Evolutionary conservation across 2,797 vertebrate genomes (phyloP), one percentile per base, ranked within the genome.

Genomic region (Philypnodon macrostomus): DNA sequence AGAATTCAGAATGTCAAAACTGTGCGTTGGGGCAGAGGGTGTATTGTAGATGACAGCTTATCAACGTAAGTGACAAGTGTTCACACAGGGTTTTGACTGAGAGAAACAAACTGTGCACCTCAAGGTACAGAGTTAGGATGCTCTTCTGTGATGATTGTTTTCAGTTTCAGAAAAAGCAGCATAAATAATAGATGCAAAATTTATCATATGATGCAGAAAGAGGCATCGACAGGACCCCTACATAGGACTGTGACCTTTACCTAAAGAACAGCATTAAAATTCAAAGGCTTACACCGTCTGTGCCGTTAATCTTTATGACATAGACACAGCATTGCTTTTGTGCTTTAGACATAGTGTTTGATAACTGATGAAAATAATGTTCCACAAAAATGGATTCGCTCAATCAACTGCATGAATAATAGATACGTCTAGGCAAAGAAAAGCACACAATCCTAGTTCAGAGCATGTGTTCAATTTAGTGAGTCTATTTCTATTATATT

Each of bases 21-120:
- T 45, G 49, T 57, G 23, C 32, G 7, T 30, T 18, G 9, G 34
- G 45, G 46, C 36, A 12, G 15, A 55, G 26, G n/a, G 44, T 53
- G 29, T 63, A 63, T 61, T 48, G 49, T 21, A 58, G 58, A 53
- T 16, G 47, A 57, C 62, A 70, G 56, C 65, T 67, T 37, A 66
- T 74, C 73, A 78, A 41, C 32, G 54, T 63, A 70, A 76, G 16
- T 75, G 80, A 74, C 74, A 70, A 50, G 45, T 52, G 48, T 31
- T 29, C 34, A 36, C 34, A 26, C 4, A 42, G 42, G 32, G 69
- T 55, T 48, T 12, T 45, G 37, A 65, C 52, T 15, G 33, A n/a
- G n/a, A n/a, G n/a, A 61, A 34, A 23, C 12, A 15, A 36, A 34
- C 18, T 37, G 52, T n/a, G 32, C 44, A 46, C 55, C 37, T 49